Evolutionary conservation across 2,797 vertebrate species (phyloP), one percentile per base, ranked within the genome.

Genomic region (Siniperca scherzeri): DNA sequence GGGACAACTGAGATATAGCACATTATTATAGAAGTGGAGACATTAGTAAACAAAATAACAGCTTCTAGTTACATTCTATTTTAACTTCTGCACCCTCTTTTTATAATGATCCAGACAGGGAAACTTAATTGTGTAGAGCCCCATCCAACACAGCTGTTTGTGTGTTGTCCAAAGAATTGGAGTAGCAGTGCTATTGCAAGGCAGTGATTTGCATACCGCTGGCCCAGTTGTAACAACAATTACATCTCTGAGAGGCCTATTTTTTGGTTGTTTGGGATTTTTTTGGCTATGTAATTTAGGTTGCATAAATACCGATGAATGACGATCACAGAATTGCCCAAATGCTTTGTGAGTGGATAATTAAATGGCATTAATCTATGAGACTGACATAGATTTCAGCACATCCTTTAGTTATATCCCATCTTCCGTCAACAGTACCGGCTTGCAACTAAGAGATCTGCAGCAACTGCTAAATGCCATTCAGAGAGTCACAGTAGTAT

Each of bases 81-180:
- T 86, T 56, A 81, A 87, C 87, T 89, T 83, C 27, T 62, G 52
- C 55, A 61, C 70, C 78, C 68, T 83, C 48, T 85, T 77, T 84
- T 79, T 80, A 76, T 70, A 53, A 88, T 44, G n/a, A 85, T 87
- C 78, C 80, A 81, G 77, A 81, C 74, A 68, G 80, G 69, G 53
- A 78, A 83, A 85, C 73, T 74, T 89, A 87, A 92, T 90, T 87
- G 86, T 81, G 83, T 70, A 81, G 79, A 70, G 71, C 71, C 33
- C 36, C 33, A 64, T 93, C 83, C 91, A 91, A 64, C 85, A 88
- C 88, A 90, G 85, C 89, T 93, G 91, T 89, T 88, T 90, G 82
- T 92, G 85, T 68, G 81, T 77, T 72, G 78, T 91, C 90, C 85
- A 91, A 82, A 83, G 65, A 77, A 40, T n/a, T 69, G 40, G 84